These are phyloP conservation scores for Rhizomys pruinosus DNA, from an alignment of 2,113 vertebrate genomes.

Conservation along the genomic window DNA sequence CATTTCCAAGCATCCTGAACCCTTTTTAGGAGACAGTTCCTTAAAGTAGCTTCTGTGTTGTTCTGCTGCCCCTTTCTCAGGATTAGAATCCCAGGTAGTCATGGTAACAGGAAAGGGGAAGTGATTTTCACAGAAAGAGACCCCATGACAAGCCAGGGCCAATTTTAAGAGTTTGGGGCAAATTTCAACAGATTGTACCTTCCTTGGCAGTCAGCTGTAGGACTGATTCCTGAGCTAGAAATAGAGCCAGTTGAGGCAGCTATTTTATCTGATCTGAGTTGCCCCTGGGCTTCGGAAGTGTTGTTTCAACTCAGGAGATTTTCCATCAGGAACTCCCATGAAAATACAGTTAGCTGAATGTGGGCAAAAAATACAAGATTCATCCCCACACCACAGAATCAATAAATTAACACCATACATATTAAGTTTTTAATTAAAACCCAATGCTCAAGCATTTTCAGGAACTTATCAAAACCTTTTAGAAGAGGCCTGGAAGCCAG, in stretches of 20 bases:
- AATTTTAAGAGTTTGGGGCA: background rate
- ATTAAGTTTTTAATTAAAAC: slow-evolving; percentile 87
- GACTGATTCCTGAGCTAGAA: background rate
- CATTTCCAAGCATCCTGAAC: background rate
- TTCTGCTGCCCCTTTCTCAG: background rate
- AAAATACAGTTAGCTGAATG: slow-evolving; percentile 3
- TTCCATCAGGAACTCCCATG: background rate
- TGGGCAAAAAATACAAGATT: slow-evolving; percentile 69
- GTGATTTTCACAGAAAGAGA: background rate
- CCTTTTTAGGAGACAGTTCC: background rate
- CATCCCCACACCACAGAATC: slow-evolving; percentile 70
- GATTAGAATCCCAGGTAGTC: background rate
- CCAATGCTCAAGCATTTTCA: slow-evolving; percentile 81
- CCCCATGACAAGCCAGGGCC: background rate
- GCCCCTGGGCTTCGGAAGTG: background rate
- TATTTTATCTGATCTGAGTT: background rate
- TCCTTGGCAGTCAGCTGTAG: background rate
- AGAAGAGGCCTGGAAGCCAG: slow-evolving; percentile 81
- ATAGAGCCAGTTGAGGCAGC: background rate
- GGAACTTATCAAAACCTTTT: slow-evolving; percentile 81
- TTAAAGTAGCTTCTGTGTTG: background rate
- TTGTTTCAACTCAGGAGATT: background rate
- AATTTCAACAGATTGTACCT: background rate
- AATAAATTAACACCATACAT: slow-evolving; percentile 83
- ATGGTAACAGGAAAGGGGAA: background rate